A percentile compares a stretch with the other conserved stretches of the same genome.
Conservation (phyloP, 2,113 vertebrate genomes). For the Lasiurus cinereus region DNA sequence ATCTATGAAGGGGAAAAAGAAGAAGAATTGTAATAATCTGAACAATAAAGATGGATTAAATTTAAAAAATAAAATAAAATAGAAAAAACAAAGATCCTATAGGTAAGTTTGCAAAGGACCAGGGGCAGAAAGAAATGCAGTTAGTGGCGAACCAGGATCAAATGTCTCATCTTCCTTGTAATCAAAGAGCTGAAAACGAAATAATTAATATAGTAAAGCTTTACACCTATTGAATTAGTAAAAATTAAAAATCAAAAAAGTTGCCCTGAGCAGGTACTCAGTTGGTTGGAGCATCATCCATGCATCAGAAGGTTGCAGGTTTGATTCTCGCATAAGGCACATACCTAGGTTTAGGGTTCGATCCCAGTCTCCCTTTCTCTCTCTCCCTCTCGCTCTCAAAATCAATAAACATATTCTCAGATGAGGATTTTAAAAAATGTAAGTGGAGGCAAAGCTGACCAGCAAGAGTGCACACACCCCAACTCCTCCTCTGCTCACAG, state of each 20-base stretch:
- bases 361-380: background rate
- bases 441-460: background rate
- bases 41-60: no score
- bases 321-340: background rate
- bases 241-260: background rate
- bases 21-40: no score
- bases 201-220: no score
- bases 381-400: background rate
- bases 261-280: background rate
- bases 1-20: no score
- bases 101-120: background rate
- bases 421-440: background rate
- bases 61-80: no score
- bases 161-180: background rate
- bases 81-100: background rate
- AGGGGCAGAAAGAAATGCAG: background rate
- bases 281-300: background rate
- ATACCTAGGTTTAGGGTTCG: background rate
- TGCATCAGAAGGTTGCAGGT: background rate
- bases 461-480: no score
- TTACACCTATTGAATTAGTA: background rate
- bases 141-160: background rate
- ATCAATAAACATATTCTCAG: background rate
- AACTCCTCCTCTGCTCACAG: fast-evolving
- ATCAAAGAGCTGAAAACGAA: background rate